Conservation (phyloP, 2,888 invertebrate genomes). For the Willowsia nigromaculata region DNA sequence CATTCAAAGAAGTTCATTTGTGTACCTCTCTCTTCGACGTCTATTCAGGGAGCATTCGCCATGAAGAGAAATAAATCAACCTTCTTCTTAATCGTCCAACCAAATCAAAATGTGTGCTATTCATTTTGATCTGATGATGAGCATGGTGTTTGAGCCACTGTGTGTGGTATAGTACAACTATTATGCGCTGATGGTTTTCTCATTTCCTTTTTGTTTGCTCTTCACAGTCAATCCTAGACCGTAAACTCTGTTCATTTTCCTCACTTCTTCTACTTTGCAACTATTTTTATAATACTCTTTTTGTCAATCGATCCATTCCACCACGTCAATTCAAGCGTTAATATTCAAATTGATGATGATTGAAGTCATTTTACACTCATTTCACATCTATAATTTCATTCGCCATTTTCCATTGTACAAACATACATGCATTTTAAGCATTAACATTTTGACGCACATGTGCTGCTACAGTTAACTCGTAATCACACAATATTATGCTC, state of each 20-base stretch:
- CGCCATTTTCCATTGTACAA: not conserved
- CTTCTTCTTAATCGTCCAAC: conserved; percentile 8
- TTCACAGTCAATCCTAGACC: conserved; percentile 5
- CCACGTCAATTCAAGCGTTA: conserved; percentile 45
- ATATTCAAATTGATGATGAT: conserved; percentile 58
- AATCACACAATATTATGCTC: not conserved
- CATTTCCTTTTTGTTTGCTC: conserved; percentile 42
- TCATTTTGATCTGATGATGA: conserved; percentile 7
- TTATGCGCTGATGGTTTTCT: conserved; percentile 13
- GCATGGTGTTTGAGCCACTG: not conserved
- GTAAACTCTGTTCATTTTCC: not conserved
- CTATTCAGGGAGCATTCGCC: not conserved
- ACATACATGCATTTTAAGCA: not conserved
- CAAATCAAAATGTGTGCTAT: conserved; percentile 32
- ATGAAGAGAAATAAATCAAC: conserved; percentile 6
- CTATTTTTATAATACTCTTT: not conserved
- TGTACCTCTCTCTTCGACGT: not conserved
- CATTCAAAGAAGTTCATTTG: not conserved
- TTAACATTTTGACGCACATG: not conserved
- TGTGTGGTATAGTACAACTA: not conserved
- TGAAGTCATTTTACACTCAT: conserved; percentile 56
- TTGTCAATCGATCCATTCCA: conserved; percentile 13
- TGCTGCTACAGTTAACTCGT: no score
- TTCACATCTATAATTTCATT: conserved; percentile 42
- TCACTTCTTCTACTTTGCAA: not conserved